Evolutionary conservation across 2,888 invertebrate species (phyloP).

Genomic region (Drosophila macrospina): DNA sequence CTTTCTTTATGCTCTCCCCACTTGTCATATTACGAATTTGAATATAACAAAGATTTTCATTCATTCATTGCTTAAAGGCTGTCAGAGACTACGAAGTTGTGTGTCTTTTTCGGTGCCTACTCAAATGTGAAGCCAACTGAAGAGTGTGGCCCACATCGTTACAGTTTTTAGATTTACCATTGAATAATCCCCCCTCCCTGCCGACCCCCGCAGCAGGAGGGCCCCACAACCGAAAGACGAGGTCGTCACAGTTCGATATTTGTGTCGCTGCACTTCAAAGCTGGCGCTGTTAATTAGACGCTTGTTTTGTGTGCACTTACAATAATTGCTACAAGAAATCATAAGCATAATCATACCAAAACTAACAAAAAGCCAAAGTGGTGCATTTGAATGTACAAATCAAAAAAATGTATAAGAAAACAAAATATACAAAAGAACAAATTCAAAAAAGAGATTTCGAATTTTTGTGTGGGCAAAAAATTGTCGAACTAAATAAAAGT

Average conservation of each 20-base stretch:
- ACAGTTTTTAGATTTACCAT: constrained; percentile 19
- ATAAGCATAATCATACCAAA: constrained; percentile 43
- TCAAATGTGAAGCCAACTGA: constrained; percentile 14
- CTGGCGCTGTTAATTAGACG: constrained; percentile 69
- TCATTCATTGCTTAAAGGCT: background rate
- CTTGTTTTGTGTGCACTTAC: constrained; percentile 72
- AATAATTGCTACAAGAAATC: constrained; percentile 70
- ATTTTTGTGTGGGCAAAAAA: constrained; percentile 23
- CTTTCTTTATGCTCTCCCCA: background rate
- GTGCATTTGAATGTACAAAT: constrained; percentile 56
- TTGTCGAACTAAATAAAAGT: constrained; percentile 18
- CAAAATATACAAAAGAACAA: constrained; percentile 33
- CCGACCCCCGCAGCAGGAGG: background rate
- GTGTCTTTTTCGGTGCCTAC: constrained; percentile 4
- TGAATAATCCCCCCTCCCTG: background rate
- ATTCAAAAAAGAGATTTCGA: constrained; percentile 28
- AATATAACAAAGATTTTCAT: background rate
- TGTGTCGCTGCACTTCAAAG: constrained; percentile 72
- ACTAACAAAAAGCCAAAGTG: constrained; percentile 41
- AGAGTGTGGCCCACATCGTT: constrained; percentile 29
- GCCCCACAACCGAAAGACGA: constrained; percentile 2
- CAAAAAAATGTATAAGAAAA: constrained; percentile 38
- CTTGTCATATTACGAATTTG: background rate
- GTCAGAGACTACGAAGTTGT: background rate
- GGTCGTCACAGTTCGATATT: constrained; percentile 33